These are phyloP conservation scores for Gadus macrocephalus DNA, from an alignment of 2,113 vertebrate genomes.

Conservation along the genomic window DNA sequence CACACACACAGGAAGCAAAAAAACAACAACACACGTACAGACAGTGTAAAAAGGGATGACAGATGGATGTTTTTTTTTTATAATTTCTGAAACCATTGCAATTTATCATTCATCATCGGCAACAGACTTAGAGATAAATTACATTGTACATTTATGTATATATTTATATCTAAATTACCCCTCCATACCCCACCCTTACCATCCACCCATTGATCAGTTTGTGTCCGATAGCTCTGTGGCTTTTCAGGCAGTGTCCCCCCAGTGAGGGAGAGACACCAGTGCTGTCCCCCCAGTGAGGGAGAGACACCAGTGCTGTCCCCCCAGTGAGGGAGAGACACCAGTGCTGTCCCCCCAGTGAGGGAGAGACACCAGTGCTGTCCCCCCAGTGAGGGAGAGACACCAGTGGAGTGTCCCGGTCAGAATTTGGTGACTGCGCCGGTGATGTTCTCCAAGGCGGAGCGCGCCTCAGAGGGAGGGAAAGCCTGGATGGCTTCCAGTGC, in stretches of 20 bases:
- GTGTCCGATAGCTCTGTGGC: neutral
- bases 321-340: too few species aligned
- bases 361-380: too few species aligned
- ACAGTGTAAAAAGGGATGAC: constrained; percentile 19
- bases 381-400: too few species aligned
- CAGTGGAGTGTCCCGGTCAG: constrained; percentile 59
- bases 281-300: too few species aligned
- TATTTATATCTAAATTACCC: too few species aligned
- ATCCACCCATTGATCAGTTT: constrained; percentile 13
- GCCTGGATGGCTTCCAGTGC: constrained; percentile 88
- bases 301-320: neutral
- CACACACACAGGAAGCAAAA: constrained; percentile 5
- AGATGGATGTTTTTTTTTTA: constrained; percentile 21
- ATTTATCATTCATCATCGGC: constrained; percentile 11
- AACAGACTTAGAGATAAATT: constrained; percentile 11
- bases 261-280: too few species aligned
- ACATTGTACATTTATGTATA: neutral
- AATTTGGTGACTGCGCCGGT: constrained; percentile 87
- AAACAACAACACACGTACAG: too few species aligned
- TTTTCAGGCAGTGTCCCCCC: neutral
- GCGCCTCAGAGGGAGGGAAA: constrained; percentile 93
- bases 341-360: too few species aligned
- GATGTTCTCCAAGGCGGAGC: constrained; percentile 94
- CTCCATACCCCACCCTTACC: neutral
- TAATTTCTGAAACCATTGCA: neutral